Percentiles rank a stretch among this genome's conserved stretches.
These are phyloP conservation scores for Parelbella ahira DNA, from an alignment of 2,888 invertebrate genomes.

Conservation along the genomic window DNA sequence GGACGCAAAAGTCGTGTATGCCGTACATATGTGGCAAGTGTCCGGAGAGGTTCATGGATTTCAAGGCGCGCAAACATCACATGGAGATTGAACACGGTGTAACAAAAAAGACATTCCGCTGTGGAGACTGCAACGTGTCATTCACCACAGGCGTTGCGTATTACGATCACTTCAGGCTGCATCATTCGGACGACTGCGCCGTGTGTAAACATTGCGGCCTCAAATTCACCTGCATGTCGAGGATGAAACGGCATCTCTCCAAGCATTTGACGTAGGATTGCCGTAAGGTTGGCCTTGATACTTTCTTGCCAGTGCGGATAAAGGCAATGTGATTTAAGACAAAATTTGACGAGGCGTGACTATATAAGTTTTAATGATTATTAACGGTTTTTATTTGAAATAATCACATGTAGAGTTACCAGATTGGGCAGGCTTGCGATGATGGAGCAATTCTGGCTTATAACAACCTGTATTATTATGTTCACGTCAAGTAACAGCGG, in stretches of 20 bases:
- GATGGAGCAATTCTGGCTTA: too few relatives aligned
- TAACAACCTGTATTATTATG: too few relatives aligned
- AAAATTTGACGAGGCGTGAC: too few relatives aligned
- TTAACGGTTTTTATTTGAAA: too few relatives aligned
- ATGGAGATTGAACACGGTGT: constrained; percentile 61
- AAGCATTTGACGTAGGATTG: constrained; percentile 40
- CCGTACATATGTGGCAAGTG: constrained; percentile 65
- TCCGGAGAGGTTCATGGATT: constrained; percentile 59
- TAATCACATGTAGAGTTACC: too few relatives aligned
- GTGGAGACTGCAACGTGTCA: constrained; percentile 57
- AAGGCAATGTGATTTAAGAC: too few relatives aligned
- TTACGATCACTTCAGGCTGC: constrained; percentile 62
- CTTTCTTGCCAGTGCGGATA: too few relatives aligned
- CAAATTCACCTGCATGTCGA: constrained; percentile 57
- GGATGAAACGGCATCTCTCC: constrained; percentile 58
- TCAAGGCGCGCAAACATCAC: constrained; percentile 56
- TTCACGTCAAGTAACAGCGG: too few relatives aligned
- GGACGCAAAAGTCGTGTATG: constrained; percentile 63
- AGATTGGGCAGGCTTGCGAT: too few relatives aligned
- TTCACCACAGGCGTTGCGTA: constrained; percentile 55
- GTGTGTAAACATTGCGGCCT: constrained; percentile 64
- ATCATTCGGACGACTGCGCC: constrained; percentile 61
- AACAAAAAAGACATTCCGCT: constrained; percentile 47
- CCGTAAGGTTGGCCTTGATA: neutral
- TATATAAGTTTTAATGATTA: too few relatives aligned